Base-by-base conservation (phyloP, 92 coral and sea anemone species). In the Palythoa heliodiscus region DNA sequence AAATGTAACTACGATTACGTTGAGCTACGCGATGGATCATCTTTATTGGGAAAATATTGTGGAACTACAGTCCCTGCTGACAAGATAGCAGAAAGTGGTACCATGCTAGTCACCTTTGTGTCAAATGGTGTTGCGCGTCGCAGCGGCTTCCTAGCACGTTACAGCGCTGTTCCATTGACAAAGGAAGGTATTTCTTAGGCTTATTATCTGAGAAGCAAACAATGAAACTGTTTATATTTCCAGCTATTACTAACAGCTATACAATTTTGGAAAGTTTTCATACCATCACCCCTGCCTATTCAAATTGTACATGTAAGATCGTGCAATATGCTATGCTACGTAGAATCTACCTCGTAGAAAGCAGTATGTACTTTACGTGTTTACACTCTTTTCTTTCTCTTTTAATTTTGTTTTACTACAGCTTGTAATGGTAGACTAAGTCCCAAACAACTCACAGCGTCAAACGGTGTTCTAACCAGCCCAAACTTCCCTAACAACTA, bases 21-120 rank as follows among this genome's bases (percentile, higher is more conserved):
- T 24, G 90, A 87, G 63, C 61, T 87, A 69, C 81, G 90, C 54
- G 90, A 87, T 38, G 90, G 90, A 13, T 71, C 90, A 3, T 38
- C 52, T n/a, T 82, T 57, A 43, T 61, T 80, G 40, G 90, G 90
- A 47, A 54, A 14, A 55, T 87, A 71, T 66, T 87, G 90, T 64
- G 86, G 86, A 23, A 78, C 17, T 7, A 70, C 64, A 29, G 55
- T 10, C 38, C 90, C 86, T 43, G 69, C 86, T n/a, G 76, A 58
- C 3, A 71, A 71, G 39, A 87, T 69, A 43, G 76, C 81, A 2
- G 82, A 78, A 15, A 80, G 73, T 54, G 90, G 86, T 2, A 40
- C 11, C 2, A 17, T 71, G 55, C 53, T 40, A 71, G 55, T 71
- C 11, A 71, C 53, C 22, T 71, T 71, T 12, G 50, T 14, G 0